phyloP scores from a whole-genome alignment of 1,140 invertebrate genomes.

The Drosophila setifemur region DNA sequence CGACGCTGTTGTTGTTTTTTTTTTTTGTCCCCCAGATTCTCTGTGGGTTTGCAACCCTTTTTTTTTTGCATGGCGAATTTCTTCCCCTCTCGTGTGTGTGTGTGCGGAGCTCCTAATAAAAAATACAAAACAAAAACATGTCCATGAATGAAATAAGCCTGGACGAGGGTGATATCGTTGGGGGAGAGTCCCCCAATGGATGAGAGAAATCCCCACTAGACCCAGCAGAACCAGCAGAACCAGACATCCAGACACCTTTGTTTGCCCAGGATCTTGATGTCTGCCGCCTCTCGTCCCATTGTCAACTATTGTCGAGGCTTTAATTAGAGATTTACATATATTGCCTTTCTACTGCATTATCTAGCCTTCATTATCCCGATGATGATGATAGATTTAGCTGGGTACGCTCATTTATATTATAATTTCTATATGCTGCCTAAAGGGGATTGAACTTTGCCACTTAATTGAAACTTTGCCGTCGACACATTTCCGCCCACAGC shows the following conservation, averaged over 20 bases:
- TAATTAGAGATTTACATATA: constrained; percentile 53
- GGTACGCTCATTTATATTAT: constrained; percentile 34
- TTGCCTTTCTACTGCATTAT: constrained; percentile 10
- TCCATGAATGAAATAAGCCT: constrained; percentile 47
- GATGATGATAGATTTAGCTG: constrained; percentile 43
- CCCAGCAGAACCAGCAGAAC: not conserved
- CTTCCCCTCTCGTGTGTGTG: constrained; percentile 27
- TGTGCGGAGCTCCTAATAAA: constrained; percentile 28
- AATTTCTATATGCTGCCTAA: constrained; percentile 2
- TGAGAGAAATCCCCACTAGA: constrained; percentile 2
- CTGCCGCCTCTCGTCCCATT: constrained; percentile 12
- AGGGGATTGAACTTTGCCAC: constrained; percentile 42
- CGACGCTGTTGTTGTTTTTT: constrained; percentile 8
- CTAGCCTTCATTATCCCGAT: constrained; percentile 30
- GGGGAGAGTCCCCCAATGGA: constrained; percentile 11
- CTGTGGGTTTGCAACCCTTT: constrained; percentile 45
- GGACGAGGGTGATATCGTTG: constrained; percentile 37
- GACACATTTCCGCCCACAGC: not conserved
- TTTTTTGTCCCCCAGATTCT: constrained; percentile 21
- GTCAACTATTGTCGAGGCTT: constrained; percentile 50
- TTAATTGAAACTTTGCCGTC: constrained; percentile 37
- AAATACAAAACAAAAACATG: constrained; percentile 30
- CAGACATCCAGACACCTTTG: constrained; percentile 52
- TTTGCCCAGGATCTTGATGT: constrained; percentile 51
- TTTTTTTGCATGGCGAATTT: constrained; percentile 8